Percentiles rank a stretch among this genome's conserved stretches.
Conservation (phyloP, 1,140 invertebrate species). For the Drosophila nigrodunni region DNA sequence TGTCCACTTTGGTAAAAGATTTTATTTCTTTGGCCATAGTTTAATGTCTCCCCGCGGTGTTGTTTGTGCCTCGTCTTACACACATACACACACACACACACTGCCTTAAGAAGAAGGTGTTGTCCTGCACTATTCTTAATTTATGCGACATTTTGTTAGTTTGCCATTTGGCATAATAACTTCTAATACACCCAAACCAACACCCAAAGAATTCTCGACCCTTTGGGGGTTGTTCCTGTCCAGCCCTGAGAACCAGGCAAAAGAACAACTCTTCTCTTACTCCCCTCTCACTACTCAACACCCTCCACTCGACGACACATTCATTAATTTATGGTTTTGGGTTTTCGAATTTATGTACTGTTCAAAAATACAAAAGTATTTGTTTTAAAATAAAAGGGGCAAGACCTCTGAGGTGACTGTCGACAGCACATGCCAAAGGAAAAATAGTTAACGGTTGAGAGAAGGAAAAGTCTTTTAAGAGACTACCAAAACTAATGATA, state of each 20-base stretch:
- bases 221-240: constrained; percentile 47
- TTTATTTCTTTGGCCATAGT: constrained; percentile 44
- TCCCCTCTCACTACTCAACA: constrained; percentile 47
- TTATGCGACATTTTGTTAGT: constrained; percentile 79
- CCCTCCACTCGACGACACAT: constrained; percentile 41
- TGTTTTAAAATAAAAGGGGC: constrained; percentile 56
- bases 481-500: background rate
- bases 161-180: constrained; percentile 75
- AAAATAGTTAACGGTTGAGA: background rate
- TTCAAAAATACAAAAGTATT: constrained; percentile 62
- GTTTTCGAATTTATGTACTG: constrained; percentile 69
- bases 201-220: constrained; percentile 36
- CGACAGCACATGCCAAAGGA: background rate
- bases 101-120: constrained; percentile 63
- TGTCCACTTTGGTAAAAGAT: constrained; percentile 60
- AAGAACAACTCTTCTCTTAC: constrained; percentile 14
- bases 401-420: constrained; percentile 47
- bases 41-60: constrained; percentile 77
- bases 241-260: constrained; percentile 12
- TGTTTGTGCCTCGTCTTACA: constrained; percentile 75
- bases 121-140: constrained; percentile 75
- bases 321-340: constrained; percentile 78
- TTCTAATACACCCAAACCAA: constrained; percentile 63
- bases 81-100: constrained; percentile 4
- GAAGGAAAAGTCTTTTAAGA: background rate